Conservation (phyloP, 2,888 invertebrate genomes). For the Drosophila pullipes region DNA sequence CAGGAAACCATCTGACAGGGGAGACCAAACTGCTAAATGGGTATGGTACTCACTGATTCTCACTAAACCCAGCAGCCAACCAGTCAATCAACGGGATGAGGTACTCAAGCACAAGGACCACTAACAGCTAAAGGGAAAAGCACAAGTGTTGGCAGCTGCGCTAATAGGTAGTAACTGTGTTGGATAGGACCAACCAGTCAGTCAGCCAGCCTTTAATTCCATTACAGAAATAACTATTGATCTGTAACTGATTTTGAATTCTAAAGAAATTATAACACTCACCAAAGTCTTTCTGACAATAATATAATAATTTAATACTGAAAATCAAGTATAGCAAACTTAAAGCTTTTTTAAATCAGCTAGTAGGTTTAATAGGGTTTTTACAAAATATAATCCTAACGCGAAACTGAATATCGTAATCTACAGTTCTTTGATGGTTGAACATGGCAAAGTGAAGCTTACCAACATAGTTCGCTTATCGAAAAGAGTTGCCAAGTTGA, state of each 20-base stretch:
- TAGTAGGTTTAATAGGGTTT: not conserved
- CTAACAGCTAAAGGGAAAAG: constrained; percentile 19
- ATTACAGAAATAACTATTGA: not conserved
- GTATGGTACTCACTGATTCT: constrained; percentile 22
- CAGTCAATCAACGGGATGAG: constrained; percentile 20
- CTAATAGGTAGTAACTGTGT: constrained; percentile 54
- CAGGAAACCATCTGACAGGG: constrained; percentile 40
- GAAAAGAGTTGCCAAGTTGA: not conserved
- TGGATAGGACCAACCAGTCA: constrained; percentile 39
- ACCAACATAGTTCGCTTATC: too few species aligned
- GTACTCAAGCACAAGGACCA: constrained; percentile 1
- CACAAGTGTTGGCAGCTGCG: constrained; percentile 21
- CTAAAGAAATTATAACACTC: not conserved
- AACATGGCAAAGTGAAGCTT: too few species aligned
- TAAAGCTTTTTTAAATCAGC: not conserved
- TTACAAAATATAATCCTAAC: not conserved
- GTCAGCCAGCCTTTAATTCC: not conserved
- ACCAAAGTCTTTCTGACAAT: too few species aligned
- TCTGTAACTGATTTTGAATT: not conserved
- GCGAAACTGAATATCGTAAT: too few species aligned
- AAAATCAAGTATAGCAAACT: not conserved
- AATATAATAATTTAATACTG: too few species aligned
- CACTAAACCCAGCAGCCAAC: constrained; percentile 1
- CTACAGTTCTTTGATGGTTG: too few species aligned
- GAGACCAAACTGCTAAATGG: constrained; percentile 47